Evolutionary conservation across 2,113 vertebrate genomes (phyloP), one percentile per base, ranked within the genome.

Genomic region (Elgaria multicarinata): DNA sequence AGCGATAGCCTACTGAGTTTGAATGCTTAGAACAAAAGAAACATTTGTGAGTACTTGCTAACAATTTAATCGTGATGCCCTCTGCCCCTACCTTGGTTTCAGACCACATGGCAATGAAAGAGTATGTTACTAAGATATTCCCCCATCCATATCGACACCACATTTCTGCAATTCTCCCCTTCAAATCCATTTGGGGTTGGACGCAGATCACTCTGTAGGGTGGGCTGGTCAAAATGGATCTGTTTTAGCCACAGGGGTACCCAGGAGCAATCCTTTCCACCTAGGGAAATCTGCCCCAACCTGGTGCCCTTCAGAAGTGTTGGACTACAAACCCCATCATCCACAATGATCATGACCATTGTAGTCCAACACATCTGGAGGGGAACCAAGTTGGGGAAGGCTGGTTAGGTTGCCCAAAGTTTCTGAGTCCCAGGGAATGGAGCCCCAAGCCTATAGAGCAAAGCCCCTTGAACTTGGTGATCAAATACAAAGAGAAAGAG

Each of bases 21-120:
- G 91, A 96, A 90, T 90, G 0, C 53, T 82, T 91, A 55, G 82
- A 92, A 92, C 36, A 42, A 42, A 39, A 24, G 4, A 39, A 72
- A 13, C 64, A 91, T 83, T 91, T 84, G 85, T 88, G 90, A 91
- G 77, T 93, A 53, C 90, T 95, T 94, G 83, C 67, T 93, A 89
- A 92, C n/a, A 36, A 89, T 92, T 94, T 91, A 94, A 93, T 96
- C 93, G 85, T 86, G 28, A n/a, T 31, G 12, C 5, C 42, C 14
- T 39, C 80, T n/a, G 18, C 86, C 36, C 81, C 26, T 26, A 83
- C 53, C 81, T 94, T 55, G 36, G 75, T 85, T 87, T 44, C 42
- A 39, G 91, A 91, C 78, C 86, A 93, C 83, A 91, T 89, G 87
- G 53, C 26, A 78, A 31, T 44, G 0, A 1, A 24, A 71, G 80